phyloP scores from a whole-genome alignment of 2,797 vertebrate genomes.

The Alfaro cultratus region DNA sequence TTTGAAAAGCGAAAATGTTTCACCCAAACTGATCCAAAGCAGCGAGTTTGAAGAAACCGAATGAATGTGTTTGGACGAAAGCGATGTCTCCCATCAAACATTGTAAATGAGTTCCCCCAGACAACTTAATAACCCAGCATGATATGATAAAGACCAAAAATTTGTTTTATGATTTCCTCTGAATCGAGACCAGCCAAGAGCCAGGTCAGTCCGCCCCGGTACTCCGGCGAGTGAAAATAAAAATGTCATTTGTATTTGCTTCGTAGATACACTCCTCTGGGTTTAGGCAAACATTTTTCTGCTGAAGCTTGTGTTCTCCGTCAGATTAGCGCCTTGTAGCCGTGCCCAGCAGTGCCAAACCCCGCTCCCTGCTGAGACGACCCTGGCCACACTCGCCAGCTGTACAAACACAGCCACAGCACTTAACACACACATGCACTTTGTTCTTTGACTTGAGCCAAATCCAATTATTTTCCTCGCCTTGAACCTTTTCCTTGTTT shows the following conservation, averaged over 20 bases:
- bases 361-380: constrained; percentile 69
- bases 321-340: constrained; percentile 44
- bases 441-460: constrained; percentile 59
- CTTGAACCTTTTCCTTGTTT: constrained; percentile 55
- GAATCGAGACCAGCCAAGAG: constrained; percentile 15
- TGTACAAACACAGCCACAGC: constrained; percentile 75
- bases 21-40: constrained; percentile 38
- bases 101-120: constrained; percentile 11
- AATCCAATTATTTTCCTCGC: constrained; percentile 76
- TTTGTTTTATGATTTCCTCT: neutral
- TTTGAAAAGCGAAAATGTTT: constrained; percentile 58
- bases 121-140: neutral
- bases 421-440: constrained; percentile 62
- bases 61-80: constrained; percentile 35
- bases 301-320: constrained; percentile 37
- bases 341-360: constrained; percentile 69
- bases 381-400: constrained; percentile 71
- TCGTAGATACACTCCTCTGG: constrained; percentile 24
- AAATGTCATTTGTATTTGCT: constrained; percentile 30
- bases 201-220: constrained; percentile 23
- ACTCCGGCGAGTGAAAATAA: constrained; percentile 14
- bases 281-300: constrained; percentile 12
- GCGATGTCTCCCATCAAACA: constrained; percentile 11
- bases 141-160: constrained; percentile 18
- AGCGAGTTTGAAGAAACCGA: constrained; percentile 36